These are phyloP conservation scores for Hirtodrosophila cameraria DNA, from an alignment of 2,888 invertebrate species.

Conservation along the genomic window DNA sequence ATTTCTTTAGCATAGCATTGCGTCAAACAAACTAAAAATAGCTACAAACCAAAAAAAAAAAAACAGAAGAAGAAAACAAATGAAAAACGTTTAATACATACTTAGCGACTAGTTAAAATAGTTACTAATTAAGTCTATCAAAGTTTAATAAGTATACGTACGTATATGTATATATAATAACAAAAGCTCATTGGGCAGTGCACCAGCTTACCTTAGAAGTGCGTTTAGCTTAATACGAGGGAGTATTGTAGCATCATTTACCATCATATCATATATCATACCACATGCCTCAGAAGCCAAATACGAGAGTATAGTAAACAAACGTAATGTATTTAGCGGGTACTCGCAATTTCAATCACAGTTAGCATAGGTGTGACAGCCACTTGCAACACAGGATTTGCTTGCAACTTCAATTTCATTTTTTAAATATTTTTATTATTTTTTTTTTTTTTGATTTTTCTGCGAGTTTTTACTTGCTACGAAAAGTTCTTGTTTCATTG, in stretches of 20 bases:
- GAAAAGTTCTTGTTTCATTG: constrained; percentile 66
- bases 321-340: constrained; percentile 55
- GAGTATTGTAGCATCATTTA: constrained; percentile 59
- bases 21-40: constrained; percentile 11
- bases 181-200: constrained; percentile 64
- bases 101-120: constrained; percentile 41
- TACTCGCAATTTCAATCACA: constrained; percentile 56
- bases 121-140: constrained; percentile 14
- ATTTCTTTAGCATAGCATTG: constrained; percentile 20
- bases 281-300: constrained; percentile 76
- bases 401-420: constrained; percentile 60
- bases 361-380: constrained; percentile 65
- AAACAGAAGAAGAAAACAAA: background rate
- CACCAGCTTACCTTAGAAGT: constrained; percentile 75
- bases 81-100: constrained; percentile 10
- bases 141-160: constrained; percentile 43
- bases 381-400: constrained; percentile 64
- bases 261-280: constrained; percentile 76
- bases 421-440: constrained; percentile 32
- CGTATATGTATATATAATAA: constrained; percentile 21
- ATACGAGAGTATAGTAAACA: constrained; percentile 59
- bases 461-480: constrained; percentile 60
- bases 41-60: constrained; percentile 21
- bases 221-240: constrained; percentile 62
- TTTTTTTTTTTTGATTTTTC: constrained; percentile 3